These are phyloP conservation scores for Hetaerina americana DNA, from an alignment of 1,140 invertebrate genomes.

Conservation along the genomic window DNA sequence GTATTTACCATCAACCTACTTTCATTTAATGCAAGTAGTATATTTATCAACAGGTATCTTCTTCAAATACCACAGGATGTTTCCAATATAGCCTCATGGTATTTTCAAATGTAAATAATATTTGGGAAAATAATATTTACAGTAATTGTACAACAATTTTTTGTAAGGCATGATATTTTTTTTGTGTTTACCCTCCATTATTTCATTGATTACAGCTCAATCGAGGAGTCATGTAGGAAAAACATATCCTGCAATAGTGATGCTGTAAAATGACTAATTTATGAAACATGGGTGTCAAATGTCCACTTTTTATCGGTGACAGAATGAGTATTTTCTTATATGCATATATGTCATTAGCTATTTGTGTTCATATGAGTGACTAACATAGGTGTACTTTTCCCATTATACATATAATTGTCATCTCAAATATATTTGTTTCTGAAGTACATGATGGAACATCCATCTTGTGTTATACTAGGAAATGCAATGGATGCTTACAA, in stretches of 20 bases:
- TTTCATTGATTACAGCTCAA: too few relatives aligned
- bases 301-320: not conserved
- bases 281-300: not conserved
- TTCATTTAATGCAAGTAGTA: too few relatives aligned
- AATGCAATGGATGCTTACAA: not conserved
- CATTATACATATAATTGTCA: not conserved
- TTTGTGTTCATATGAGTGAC: not conserved
- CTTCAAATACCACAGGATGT: too few relatives aligned
- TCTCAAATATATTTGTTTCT: not conserved
- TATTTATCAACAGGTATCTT: too few relatives aligned
- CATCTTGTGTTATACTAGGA: not conserved
- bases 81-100: too few relatives aligned
- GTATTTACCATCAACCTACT: too few relatives aligned
- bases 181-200: too few relatives aligned
- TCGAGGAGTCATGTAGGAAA: not conserved
- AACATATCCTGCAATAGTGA: not conserved
- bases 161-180: too few relatives aligned
- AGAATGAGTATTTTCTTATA: slow-evolving; percentile 1
- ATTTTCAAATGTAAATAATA: too few relatives aligned
- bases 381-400: not conserved
- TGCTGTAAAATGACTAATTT: not conserved
- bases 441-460: not conserved
- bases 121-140: too few relatives aligned
- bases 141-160: too few relatives aligned
- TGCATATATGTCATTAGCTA: not conserved